phyloP scores from a whole-genome alignment of 1,140 invertebrate species.

The Microplitis mediator region DNA sequence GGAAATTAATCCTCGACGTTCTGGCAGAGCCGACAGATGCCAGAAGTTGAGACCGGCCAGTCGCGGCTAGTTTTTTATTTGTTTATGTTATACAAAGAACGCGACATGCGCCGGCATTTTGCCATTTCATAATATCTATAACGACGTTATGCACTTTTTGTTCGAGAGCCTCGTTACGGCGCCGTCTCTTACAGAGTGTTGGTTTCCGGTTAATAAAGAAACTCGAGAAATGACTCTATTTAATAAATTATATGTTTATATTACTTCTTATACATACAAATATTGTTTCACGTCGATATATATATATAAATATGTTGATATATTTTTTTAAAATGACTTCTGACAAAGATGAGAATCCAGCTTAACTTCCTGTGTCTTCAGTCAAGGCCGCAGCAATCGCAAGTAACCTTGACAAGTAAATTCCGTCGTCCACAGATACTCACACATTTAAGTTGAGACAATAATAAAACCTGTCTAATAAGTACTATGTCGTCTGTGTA shows the following conservation, averaged over 20 bases:
- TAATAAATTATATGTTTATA: not conserved
- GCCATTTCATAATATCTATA: slow-evolving; percentile 20
- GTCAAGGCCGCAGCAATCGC: slow-evolving; percentile 29
- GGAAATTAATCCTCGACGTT: not conserved
- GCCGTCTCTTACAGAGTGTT: slow-evolving; percentile 1
- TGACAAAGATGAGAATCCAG: not conserved
- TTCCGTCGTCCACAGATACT: slow-evolving; percentile 20
- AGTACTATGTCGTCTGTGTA: too few relatives aligned
- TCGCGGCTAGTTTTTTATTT: slow-evolving; percentile 18
- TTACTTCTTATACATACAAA: too few relatives aligned
- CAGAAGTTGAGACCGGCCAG: slow-evolving; percentile 8
- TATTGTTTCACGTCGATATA: too few relatives aligned
- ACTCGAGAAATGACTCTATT: slow-evolving; percentile 23
- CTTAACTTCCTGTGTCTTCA: slow-evolving; percentile 9
- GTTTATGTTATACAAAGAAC: not conserved
- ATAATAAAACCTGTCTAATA: not conserved
- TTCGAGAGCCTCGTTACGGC: not conserved
- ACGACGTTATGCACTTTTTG: slow-evolving; percentile 17
- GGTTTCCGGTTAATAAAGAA: slow-evolving; percentile 21
- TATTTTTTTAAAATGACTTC: not conserved
- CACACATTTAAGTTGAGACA: slow-evolving; percentile 5
- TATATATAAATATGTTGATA: not conserved
- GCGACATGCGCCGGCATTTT: slow-evolving; percentile 21
- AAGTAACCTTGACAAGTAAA: slow-evolving; percentile 30
- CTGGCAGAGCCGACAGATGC: slow-evolving; percentile 20